A percentile compares a stretch with the other conserved stretches of the same genome.
Evolutionary conservation across 53 echinoderm and acorn worm genomes (phyloP).

Genomic region (Hippasteria phrygiana): DNA sequence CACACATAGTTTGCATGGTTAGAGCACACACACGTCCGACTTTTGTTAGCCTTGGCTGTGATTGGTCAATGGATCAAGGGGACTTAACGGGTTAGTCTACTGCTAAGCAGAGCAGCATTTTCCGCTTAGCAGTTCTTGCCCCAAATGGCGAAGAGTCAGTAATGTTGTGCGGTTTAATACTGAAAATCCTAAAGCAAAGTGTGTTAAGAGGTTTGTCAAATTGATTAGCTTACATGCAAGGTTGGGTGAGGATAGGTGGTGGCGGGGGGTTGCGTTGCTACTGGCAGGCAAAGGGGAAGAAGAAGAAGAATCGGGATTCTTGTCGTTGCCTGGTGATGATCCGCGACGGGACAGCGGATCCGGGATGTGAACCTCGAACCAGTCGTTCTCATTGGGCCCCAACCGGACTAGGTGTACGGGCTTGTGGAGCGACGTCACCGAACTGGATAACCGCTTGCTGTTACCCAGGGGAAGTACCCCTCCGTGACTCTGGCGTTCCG

Average conservation of each 20-base stretch:
- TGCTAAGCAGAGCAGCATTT: neutral
- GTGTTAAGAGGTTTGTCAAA: conserved; percentile 9
- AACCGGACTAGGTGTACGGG: conserved; percentile 90
- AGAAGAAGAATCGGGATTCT: conserved; percentile 55
- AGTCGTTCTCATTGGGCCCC: conserved; percentile 92
- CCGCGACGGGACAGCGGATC: conserved; percentile 65
- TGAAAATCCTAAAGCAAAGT: conserved; percentile 4
- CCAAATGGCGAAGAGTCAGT: neutral
- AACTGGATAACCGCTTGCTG: conserved; percentile 89
- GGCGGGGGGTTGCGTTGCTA: conserved; percentile 76
- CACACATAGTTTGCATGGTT: too few relatives aligned
- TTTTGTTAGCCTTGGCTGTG: too few relatives aligned
- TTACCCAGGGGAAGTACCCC: conserved; percentile 60
- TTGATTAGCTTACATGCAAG: conserved; percentile 96
- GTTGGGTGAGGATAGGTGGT: conserved; percentile 98
- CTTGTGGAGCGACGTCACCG: conserved; percentile 85
- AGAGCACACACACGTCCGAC: too few relatives aligned
- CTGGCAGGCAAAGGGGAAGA: conserved; percentile 34
- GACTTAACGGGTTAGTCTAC: too few relatives aligned
- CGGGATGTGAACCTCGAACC: conserved; percentile 96
- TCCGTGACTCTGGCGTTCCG: conserved; percentile 55
- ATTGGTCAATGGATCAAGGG: too few relatives aligned
- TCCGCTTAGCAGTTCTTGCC: neutral
- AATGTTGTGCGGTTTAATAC: neutral
- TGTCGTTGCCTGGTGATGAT: conserved; percentile 85